Evolutionary conservation across 2,113 vertebrate species (phyloP), one percentile per base, ranked within the genome.

Genomic region (Chaetops frenatus): DNA sequence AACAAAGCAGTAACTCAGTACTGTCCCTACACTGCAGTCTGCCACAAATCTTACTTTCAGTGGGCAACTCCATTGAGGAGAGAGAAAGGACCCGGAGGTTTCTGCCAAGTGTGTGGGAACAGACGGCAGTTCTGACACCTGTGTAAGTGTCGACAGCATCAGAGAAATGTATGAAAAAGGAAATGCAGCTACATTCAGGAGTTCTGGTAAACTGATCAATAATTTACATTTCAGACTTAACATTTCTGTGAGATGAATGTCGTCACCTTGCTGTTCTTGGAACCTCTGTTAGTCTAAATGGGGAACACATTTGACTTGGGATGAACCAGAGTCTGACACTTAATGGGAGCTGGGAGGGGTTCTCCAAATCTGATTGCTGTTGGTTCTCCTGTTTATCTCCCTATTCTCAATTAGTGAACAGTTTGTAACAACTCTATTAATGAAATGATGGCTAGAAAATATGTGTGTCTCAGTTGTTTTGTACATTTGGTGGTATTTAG

Each of bases 121-220:
- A 95, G 94, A 93, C 2, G 90, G 91, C 81, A 82, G 74, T 81
- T 92, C 86, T 90, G 94, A 90, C 95, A 96, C 94, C 87, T 86
- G 90, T 54, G 36, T 73, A 94, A 91, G 92, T 95, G 94, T 94
- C 54, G 27, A 94, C 93, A 92, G 94, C 88, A 80, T 56, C 82
- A 81, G 33, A 83, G 71, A 58, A 73, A 70, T 88, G 82, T 73
- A 96, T 71, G 88, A 51, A 62, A 67, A 90, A 86, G 85, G 94
- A 92, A 93, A 91, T 64, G 83, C 92, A 90, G 85, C 60, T 50
- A 71, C 82, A 94, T 93, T 93, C 92, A 86, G 67, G 50, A 92
- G 81, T 62, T 86, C 92, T 96, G 94, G 90, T 95, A 97, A 95
- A 93, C 73, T 83, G 76, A 96, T 96, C 94, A 96, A 95, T 94